Base-by-base conservation (phyloP, 2,113 vertebrate genomes). In the Boulengeromyrus knoepffleri region DNA sequence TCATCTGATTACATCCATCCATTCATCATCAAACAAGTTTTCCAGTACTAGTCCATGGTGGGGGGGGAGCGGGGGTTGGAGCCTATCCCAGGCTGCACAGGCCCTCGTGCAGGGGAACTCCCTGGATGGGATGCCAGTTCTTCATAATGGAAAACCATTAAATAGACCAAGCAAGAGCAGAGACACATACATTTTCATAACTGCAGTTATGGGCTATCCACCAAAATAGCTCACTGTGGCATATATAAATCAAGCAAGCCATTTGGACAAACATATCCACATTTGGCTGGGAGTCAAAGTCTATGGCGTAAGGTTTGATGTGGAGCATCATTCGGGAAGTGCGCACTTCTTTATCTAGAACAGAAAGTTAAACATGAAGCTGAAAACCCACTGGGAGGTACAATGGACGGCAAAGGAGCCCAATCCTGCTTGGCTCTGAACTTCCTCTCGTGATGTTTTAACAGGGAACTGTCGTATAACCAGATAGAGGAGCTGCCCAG, bases 391-490 rank as follows among this genome's bases (percentile, higher is more conserved):
- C 7, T 12, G 53, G 19, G 19, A 58, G 53, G 53, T 24, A 58
- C 53, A 21, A 6, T 24, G 21, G 53, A 58, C 1, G 53, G 42
- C 42, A 6, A 83, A 17, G 83, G 7, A 85, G 6, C 19, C 7
- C 19, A 13, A 10, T 9, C 86, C 50, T n/a, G 58, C 24, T 5
- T 15, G n/a, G 88, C 62, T 87, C 46, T 88, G 77, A 88, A 5
- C n/a, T 3, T 42, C 31, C 74, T 17, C 19, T 94, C 50, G 93
- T 85, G 90, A 21, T 90, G 90, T 90, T 94, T 87, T n/a, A 93
- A 85, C 93, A 99, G 98, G 74, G 98, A 99, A 77, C 95, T 99
- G 92, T 98, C 98, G 31, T 95, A 98, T 91, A 99, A 99, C 94
- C 96, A 96, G 74, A 98, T 99, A 0, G 94, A 97, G 91, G 95